These are phyloP conservation scores for Microchirus variegatus DNA, from an alignment of 2,797 vertebrate genomes.

Conservation along the genomic window DNA sequence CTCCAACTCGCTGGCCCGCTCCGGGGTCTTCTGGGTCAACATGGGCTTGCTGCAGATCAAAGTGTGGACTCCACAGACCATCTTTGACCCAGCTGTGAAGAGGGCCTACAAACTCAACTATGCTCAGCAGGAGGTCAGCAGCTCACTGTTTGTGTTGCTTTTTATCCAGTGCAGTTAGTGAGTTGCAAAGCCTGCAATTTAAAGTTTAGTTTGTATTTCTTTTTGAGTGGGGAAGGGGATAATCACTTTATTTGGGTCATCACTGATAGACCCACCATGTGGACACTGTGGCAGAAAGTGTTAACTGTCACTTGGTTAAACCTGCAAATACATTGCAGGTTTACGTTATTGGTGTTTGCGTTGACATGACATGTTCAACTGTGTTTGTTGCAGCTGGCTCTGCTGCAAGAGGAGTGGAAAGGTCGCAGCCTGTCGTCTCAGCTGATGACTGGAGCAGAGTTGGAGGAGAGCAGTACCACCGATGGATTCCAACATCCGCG, in stretches of 20 bases:
- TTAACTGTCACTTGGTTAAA: not conserved
- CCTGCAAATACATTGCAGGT: not conserved
- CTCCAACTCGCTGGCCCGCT: constrained; percentile 74
- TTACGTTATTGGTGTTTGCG: not conserved
- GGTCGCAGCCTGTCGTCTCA: constrained; percentile 86
- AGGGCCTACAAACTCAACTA: constrained; percentile 93
- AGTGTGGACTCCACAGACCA: constrained; percentile 92
- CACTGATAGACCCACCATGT: too few relatives aligned
- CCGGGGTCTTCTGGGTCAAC: constrained; percentile 93
- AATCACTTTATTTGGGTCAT: too few relatives aligned
- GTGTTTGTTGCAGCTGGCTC: constrained; percentile 81
- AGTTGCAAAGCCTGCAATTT: too few relatives aligned
- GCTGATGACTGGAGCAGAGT: constrained; percentile 87
- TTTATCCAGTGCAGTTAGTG: not conserved
- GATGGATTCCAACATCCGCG: constrained; percentile 89
- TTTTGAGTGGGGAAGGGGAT: too few relatives aligned
- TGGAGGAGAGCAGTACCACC: constrained; percentile 85
- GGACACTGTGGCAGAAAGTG: too few relatives aligned
- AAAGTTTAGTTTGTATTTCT: too few relatives aligned
- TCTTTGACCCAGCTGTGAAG: constrained; percentile 95
- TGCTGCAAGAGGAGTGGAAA: constrained; percentile 91
- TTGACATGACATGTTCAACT: not conserved
- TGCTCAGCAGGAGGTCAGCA: constrained; percentile 89
- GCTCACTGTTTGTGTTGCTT: not conserved
- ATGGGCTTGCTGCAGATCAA: constrained; percentile 93